Evolutionary conservation across 2,797 vertebrate genomes (phyloP).

Genomic region (Falco cherrug): DNA sequence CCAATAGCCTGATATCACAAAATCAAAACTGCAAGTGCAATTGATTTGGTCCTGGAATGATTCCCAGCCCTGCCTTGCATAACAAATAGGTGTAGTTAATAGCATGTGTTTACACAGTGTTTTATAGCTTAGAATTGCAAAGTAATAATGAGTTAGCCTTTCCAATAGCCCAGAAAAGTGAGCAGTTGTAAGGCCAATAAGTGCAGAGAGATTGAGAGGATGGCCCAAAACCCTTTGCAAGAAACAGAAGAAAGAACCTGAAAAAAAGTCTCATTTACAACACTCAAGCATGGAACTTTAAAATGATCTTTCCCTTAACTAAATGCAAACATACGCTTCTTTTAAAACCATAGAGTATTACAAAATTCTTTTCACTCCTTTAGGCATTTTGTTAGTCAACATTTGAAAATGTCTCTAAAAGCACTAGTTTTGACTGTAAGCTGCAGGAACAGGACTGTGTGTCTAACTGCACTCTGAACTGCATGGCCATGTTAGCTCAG

Average conservation of each 20-base stretch:
- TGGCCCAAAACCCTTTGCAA: not conserved
- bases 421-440: not conserved
- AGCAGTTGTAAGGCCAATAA: not conserved
- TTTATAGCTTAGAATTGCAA: not conserved
- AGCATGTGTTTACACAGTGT: not conserved
- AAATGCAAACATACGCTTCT: not conserved
- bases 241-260: not conserved
- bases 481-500: not conserved
- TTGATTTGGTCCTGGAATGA: slow-evolving; percentile 34
- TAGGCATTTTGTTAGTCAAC: not conserved
- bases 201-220: not conserved
- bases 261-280: not conserved
- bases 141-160: not conserved
- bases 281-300: not conserved
- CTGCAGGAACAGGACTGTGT: not conserved
- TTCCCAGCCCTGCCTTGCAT: not conserved
- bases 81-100: not conserved
- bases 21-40: not conserved
- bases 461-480: not conserved
- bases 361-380: not conserved
- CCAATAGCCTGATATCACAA: not conserved
- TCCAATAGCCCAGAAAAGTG: not conserved
- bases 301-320: not conserved
- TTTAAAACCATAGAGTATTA: not conserved
- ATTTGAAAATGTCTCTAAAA: not conserved